phyloP scores from a whole-genome alignment of 2,888 invertebrate genomes.

The Syrphus vitripennis region DNA sequence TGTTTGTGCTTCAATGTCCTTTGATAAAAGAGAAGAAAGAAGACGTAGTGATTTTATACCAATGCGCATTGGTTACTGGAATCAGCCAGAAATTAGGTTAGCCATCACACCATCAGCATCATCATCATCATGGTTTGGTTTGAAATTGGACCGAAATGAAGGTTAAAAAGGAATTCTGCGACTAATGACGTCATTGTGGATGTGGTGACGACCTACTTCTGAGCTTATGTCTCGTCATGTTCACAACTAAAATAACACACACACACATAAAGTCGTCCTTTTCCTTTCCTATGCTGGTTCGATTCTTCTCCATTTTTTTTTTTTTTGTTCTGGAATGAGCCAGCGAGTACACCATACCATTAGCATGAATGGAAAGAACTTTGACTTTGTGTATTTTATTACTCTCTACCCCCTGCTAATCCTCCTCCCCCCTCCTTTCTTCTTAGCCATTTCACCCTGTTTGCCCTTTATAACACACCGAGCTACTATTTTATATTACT shows the following conservation, averaged over 20 bases:
- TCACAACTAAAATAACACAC: slow-evolving; percentile 12
- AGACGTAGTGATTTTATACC: slow-evolving; percentile 39
- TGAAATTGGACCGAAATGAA: slow-evolving; percentile 44
- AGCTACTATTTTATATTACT: background rate
- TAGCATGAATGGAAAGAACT: slow-evolving; percentile 51
- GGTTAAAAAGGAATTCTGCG: slow-evolving; percentile 41
- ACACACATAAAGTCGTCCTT: slow-evolving; percentile 15
- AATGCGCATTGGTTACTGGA: slow-evolving; percentile 55
- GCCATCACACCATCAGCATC: background rate
- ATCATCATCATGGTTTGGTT: background rate
- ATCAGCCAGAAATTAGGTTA: slow-evolving; percentile 49
- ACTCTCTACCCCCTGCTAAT: background rate
- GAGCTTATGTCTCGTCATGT: slow-evolving; percentile 59
- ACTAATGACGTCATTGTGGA: slow-evolving; percentile 66
- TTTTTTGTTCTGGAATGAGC: slow-evolving; percentile 56
- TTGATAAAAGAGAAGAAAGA: background rate
- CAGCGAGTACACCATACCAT: background rate
- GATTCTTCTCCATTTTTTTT: slow-evolving; percentile 8
- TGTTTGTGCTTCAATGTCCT: no score
- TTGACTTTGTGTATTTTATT: slow-evolving; percentile 35
- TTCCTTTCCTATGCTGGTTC: slow-evolving; percentile 38
- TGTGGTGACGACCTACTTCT: slow-evolving; percentile 69
- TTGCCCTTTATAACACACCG: background rate
- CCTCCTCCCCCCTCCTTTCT: background rate
- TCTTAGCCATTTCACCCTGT: background rate